Conservation (phyloP, 2,888 invertebrate genomes). For the Conistra vaccinii region DNA sequence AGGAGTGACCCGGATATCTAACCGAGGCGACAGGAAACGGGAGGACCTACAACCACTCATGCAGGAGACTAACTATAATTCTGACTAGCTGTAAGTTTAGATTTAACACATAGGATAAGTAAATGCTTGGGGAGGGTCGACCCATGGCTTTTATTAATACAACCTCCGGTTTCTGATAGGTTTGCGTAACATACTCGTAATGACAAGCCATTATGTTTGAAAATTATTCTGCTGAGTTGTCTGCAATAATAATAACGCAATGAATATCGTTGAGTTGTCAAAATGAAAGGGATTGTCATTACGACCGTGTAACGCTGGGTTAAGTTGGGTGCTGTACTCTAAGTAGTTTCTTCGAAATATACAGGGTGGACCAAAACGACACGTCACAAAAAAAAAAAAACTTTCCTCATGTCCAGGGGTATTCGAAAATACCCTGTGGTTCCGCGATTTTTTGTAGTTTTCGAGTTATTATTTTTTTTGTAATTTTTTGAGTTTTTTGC, state of each 20-base stretch:
- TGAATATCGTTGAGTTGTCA: not conserved
- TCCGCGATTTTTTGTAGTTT: too few species aligned
- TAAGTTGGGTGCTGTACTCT: conserved; percentile 15
- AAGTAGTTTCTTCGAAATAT: conserved; percentile 2
- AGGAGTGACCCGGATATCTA: conserved; percentile 80
- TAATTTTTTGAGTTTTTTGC: too few species aligned
- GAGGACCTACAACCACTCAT: conserved; percentile 88
- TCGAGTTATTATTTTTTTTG: too few species aligned
- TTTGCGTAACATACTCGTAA: not conserved
- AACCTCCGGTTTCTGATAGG: conserved; percentile 17
- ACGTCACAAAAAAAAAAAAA: too few species aligned
- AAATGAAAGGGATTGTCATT: not conserved
- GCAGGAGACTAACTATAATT: conserved; percentile 81
- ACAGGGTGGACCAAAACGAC: too few species aligned
- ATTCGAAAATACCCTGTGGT: too few species aligned
- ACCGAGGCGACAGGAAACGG: conserved; percentile 79
- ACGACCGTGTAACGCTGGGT: not conserved
- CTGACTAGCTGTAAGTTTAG: conserved; percentile 70
- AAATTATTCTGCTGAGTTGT: not conserved
- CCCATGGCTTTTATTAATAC: conserved; percentile 1
- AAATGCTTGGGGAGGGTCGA: conserved; percentile 41
- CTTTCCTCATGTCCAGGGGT: too few species aligned
- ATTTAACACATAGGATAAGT: conserved; percentile 34
- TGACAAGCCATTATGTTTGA: not conserved
- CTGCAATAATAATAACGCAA: not conserved